These are phyloP conservation scores for Hydrozoanthus gracilis DNA, from an alignment of 92 coral and sea anemone species.

Conservation along the genomic window DNA sequence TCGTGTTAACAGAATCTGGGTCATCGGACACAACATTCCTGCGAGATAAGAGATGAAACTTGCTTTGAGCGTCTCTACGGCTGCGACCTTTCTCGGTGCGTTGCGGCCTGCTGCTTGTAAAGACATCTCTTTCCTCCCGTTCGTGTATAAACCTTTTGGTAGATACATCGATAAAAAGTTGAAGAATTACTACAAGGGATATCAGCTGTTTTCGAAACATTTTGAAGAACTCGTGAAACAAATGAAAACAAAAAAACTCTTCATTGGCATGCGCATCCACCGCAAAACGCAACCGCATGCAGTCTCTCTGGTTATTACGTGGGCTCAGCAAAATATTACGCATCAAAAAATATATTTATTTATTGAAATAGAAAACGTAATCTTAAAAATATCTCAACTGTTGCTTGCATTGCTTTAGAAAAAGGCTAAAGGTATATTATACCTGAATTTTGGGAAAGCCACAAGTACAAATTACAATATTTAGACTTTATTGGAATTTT, in stretches of 20 bases:
- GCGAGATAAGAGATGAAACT: background rate
- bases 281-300: background rate
- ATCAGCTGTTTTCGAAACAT: background rate
- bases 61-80: background rate
- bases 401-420: no score
- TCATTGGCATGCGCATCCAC: background rate
- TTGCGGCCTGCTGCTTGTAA: background rate
- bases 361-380: no score
- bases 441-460: no score
- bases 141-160: constrained; percentile 4
- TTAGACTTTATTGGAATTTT: no score
- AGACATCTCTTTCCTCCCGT: background rate
- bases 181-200: background rate
- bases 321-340: background rate
- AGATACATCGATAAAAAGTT: background rate
- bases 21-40: background rate
- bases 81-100: background rate
- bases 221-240: background rate
- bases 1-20: constrained; percentile 21
- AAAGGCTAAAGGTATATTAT: no score
- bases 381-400: no score
- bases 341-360: no score
- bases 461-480: no score
- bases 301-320: background rate
- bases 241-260: background rate